phyloP scores from a whole-genome alignment of 2,113 vertebrate genomes.

The Gadus macrocephalus region DNA sequence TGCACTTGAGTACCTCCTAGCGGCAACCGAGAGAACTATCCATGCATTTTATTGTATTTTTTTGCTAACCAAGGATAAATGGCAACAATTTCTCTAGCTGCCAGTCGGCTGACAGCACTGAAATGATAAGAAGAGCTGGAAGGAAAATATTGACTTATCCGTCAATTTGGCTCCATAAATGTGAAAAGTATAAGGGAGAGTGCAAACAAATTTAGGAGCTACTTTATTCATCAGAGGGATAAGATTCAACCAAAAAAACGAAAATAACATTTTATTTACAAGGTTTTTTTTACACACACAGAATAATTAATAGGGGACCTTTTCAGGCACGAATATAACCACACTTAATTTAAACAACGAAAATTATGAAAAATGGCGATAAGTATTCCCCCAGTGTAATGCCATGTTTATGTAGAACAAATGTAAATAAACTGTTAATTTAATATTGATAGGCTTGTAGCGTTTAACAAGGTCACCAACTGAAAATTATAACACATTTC shows the following conservation, averaged over 20 bases:
- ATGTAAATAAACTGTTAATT: too few species aligned
- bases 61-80: neutral
- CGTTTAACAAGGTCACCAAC: too few species aligned
- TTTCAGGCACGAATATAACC: too few species aligned
- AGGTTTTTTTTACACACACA: neutral
- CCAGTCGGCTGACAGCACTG: slow-evolving; percentile 20
- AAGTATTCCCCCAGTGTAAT: too few species aligned
- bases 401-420: too few species aligned
- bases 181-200: slow-evolving; percentile 26
- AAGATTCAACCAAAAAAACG: too few species aligned
- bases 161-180: slow-evolving; percentile 36
- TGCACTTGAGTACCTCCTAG: slow-evolving; percentile 55
- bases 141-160: slow-evolving; percentile 37
- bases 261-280: slow-evolving; percentile 21
- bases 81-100: slow-evolving; percentile 26
- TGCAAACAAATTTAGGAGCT: slow-evolving; percentile 5
- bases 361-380: neutral
- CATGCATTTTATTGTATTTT: neutral
- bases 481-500: too few species aligned
- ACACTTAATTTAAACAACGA: neutral
- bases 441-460: too few species aligned
- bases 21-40: slow-evolving; percentile 38
- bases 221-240: slow-evolving; percentile 7
- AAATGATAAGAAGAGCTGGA: slow-evolving; percentile 33
- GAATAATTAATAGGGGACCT: too few species aligned